Percentiles rank a stretch among this genome's conserved stretches.
Conservation (phyloP, 2,113 vertebrate species). For the Edolisoma coerulescens region DNA sequence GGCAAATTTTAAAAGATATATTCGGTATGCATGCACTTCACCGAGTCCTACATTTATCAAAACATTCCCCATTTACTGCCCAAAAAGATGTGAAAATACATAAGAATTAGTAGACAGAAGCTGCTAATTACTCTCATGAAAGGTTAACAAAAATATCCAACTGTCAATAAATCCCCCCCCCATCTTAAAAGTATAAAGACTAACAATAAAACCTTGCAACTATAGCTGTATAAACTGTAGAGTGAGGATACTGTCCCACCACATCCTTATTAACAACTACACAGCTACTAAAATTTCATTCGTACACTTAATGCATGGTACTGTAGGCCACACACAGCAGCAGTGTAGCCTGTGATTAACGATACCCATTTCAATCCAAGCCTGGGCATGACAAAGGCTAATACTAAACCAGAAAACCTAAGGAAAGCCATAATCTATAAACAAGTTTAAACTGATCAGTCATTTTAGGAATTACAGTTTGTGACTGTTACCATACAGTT, state of each 20-base stretch:
- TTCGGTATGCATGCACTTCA: not conserved
- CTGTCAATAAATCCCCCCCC: not conserved
- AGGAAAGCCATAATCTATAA: not conserved
- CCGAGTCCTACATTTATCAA: not conserved
- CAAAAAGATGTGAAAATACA: not conserved
- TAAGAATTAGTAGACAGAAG: not conserved
- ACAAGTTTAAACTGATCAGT: not conserved
- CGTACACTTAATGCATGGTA: not conserved
- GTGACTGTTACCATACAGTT: not conserved
- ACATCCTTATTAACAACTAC: not conserved
- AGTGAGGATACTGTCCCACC: not conserved
- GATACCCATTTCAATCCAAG: not conserved
- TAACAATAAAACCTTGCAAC: not conserved
- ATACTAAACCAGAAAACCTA: not conserved
- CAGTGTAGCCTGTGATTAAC: not conserved
- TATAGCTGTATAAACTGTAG: not conserved
- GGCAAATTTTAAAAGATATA: not conserved
- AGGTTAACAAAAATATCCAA: not conserved
- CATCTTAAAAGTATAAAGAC: not conserved
- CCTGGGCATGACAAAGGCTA: not conserved
- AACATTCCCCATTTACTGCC: not conserved
- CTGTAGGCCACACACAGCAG: not conserved
- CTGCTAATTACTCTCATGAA: not conserved
- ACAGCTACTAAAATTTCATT: not conserved
- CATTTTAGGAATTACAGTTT: not conserved